These are phyloP conservation scores for Troides oblongomaculatus DNA, from an alignment of 2,888 invertebrate species.

Conservation along the genomic window DNA sequence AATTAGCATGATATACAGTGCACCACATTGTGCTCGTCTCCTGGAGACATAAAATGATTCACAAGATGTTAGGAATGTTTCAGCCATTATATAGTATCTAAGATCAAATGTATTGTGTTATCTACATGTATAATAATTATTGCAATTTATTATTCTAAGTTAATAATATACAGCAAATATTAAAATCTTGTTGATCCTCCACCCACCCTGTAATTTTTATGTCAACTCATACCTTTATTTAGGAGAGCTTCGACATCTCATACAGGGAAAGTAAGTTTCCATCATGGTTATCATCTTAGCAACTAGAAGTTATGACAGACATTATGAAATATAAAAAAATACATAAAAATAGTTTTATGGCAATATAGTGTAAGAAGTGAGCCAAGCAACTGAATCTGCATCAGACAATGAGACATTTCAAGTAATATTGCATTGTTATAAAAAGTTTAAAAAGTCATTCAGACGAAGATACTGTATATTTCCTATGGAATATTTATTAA, in stretches of 20 bases:
- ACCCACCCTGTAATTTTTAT: constrained; percentile 8
- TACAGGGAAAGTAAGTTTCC: not conserved
- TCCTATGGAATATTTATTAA: constrained; percentile 60
- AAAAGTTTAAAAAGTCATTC: constrained; percentile 56
- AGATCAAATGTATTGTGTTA: not conserved
- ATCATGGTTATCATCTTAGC: not conserved
- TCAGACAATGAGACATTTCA: constrained; percentile 60
- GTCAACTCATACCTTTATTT: not conserved
- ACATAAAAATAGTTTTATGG: constrained; percentile 30
- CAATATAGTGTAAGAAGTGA: constrained; percentile 34
- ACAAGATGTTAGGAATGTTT: not conserved
- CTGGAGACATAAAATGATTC: too few species aligned
- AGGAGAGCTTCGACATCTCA: not conserved
- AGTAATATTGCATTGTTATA: constrained; percentile 68
- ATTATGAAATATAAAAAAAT: constrained; percentile 18
- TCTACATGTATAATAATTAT: constrained; percentile 23
- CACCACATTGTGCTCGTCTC: too few species aligned
- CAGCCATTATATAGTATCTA: not conserved
- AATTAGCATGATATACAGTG: too few species aligned
- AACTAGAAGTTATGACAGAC: constrained; percentile 18
- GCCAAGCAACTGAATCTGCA: constrained; percentile 65
- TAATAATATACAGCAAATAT: constrained; percentile 14
- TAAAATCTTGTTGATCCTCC: constrained; percentile 21
- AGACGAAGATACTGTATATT: constrained; percentile 58
- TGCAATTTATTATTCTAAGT: constrained; percentile 24